These are phyloP conservation scores for Onychostruthus taczanowskii DNA, from an alignment of 2,113 vertebrate genomes.

Conservation along the genomic window DNA sequence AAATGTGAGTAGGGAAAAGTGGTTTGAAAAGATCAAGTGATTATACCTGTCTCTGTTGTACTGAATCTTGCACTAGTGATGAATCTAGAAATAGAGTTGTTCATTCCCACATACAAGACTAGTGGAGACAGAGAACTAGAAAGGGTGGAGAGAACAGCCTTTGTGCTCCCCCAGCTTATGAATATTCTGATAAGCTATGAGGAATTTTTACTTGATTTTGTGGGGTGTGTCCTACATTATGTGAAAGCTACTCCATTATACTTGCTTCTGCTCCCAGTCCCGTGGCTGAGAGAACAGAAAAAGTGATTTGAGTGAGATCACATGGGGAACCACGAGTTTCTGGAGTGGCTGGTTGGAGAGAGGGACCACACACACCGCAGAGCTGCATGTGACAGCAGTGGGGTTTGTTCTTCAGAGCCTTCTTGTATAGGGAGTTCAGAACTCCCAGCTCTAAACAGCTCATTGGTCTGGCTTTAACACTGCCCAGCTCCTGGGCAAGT, in stretches of 20 bases:
- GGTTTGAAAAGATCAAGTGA: neutral
- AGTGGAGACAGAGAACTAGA: neutral
- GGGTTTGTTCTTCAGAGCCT: neutral
- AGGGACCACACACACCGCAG: neutral
- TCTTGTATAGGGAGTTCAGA: fast-evolving
- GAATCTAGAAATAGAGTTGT: neutral
- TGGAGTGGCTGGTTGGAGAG: neutral
- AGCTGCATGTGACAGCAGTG: neutral
- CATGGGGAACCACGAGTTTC: neutral
- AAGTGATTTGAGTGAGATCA: neutral
- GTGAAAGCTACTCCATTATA: neutral
- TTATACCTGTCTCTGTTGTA: neutral
- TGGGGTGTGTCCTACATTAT: neutral
- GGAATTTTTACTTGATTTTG: neutral
- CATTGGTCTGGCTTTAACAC: neutral
- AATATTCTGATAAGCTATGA: neutral
- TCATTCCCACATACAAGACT: neutral
- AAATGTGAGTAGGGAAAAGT: neutral
- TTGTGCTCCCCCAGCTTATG: neutral
- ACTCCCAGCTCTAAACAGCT: neutral
- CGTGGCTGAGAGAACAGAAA: neutral
- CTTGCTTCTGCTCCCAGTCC: neutral
- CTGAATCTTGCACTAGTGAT: neutral
- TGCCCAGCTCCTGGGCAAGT: neutral
- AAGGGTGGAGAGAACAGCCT: neutral